Base-by-base conservation (phyloP, 1,140 invertebrate genomes). In the Sesamia nonagrioides region DNA sequence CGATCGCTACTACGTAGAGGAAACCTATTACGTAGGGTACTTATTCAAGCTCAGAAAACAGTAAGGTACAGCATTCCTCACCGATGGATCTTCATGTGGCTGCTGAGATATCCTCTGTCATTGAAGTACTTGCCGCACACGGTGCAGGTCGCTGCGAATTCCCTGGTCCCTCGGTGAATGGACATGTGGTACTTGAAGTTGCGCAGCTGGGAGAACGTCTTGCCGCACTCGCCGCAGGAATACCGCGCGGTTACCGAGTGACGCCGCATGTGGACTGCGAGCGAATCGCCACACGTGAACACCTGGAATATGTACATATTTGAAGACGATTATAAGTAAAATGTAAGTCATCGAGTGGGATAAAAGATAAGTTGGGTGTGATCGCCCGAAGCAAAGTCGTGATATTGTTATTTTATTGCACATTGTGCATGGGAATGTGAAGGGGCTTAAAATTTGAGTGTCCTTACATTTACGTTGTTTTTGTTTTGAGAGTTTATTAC, bases 71-170 rank as follows among this genome's bases (percentile, higher is more conserved):
- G 2, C 21, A 48, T 40, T n/a, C 17, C n/a, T 50, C 66, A 95
- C 93, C 97, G 95, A 87, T 97, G 97, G 77, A 97, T 97, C 90
- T 97, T 97, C 96, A 97, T 96, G 84, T 97, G 97, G 79, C 97
- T 97, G 86, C 97, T 97, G 1, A 97, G 93, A 86, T 97, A 97
- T 6, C 97, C 97, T 81, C 96, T 96, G 82, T 97, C 97, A 87
- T 97, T 97, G 90, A 97, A 97, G 61, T 96, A 96, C 88, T 97
- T 97, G 15, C 97, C 97, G 80, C 97, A 97, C 79, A 97, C 96
- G 8, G 97, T 96, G 88, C 97, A 97, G 58, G 96, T 96, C 8
- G 97, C 96, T 0, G 97, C 96, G 84, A 97, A 97, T 90, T 97
- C 97, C 77, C 96, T 96, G 8, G 97, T 97, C 1, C 97, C 97